These are phyloP conservation scores for Gonocerus acuteangulatus DNA, from an alignment of 2,888 invertebrate genomes.

Conservation along the genomic window DNA sequence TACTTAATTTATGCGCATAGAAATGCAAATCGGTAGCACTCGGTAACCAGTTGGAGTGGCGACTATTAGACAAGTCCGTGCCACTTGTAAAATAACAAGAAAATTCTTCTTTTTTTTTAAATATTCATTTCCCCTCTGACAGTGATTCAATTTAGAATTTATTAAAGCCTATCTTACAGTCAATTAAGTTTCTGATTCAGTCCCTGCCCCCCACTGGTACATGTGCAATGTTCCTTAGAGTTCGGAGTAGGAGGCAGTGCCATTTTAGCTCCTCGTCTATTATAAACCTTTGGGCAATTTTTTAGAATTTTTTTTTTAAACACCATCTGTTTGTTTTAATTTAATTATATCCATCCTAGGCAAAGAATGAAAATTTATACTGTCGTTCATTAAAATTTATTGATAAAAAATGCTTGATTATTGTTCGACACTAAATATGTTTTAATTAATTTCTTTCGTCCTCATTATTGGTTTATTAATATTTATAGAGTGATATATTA, in stretches of 20 bases:
- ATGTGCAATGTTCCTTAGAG: slow-evolving; percentile 30
- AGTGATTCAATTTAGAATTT: background rate
- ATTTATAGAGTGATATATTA: background rate
- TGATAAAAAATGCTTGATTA: background rate
- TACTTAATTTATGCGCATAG: slow-evolving; percentile 18
- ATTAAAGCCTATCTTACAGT: background rate
- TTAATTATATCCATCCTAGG: background rate
- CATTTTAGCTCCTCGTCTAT: slow-evolving; percentile 31
- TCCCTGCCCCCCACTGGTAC: slow-evolving; percentile 9
- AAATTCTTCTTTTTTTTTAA: background rate
- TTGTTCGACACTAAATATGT: background rate
- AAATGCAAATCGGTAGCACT: slow-evolving; percentile 23
- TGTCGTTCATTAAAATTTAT: background rate
- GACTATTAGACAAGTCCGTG: slow-evolving; percentile 5
- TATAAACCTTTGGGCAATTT: slow-evolving; percentile 11
- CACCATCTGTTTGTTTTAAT: background rate
- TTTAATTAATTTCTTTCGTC: background rate
- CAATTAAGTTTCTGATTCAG: background rate
- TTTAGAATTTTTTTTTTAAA: background rate
- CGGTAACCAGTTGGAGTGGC: slow-evolving; percentile 13
- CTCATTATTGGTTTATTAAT: background rate
- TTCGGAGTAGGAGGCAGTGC: slow-evolving; percentile 25
- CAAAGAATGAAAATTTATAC: background rate
- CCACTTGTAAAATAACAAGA: background rate
- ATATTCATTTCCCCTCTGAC: background rate